These are phyloP conservation scores for Falco naumanni DNA, from an alignment of 2,797 vertebrate species.

Conservation along the genomic window DNA sequence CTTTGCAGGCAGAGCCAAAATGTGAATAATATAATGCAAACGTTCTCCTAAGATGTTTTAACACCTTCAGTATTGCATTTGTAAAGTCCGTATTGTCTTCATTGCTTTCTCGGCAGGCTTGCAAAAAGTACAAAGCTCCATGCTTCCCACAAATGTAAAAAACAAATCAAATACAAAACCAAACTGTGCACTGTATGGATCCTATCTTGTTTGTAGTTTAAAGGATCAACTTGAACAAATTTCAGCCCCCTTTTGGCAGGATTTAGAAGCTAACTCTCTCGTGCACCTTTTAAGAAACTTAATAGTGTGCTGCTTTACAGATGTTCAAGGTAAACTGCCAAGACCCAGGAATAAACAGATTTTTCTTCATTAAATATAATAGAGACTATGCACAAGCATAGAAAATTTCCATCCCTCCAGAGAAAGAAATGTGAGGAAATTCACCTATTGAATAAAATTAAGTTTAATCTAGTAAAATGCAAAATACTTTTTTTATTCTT, in stretches of 20 bases:
- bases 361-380: neutral
- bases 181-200: neutral
- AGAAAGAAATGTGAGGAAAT: neutral
- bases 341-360: neutral
- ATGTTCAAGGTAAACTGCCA: conserved; percentile 21
- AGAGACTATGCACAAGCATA: neutral
- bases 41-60: neutral
- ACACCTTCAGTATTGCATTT: neutral
- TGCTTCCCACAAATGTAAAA: neutral
- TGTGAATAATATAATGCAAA: neutral
- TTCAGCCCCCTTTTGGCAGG: neutral
- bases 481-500: neutral
- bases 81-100: neutral
- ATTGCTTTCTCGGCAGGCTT: neutral
- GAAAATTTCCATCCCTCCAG: neutral
- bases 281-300: neutral
- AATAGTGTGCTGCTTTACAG: neutral
- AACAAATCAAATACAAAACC: neutral
- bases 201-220: neutral
- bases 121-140: neutral
- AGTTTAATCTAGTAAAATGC: neutral
- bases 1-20: neutral
- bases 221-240: conserved; percentile 5
- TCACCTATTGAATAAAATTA: neutral
- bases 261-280: neutral